Evolutionary conservation across 37 sponge, comb jelly and placozoan species (phyloP), one percentile per base, ranked within the genome.

Genomic region (Spongilla lacustris): DNA sequence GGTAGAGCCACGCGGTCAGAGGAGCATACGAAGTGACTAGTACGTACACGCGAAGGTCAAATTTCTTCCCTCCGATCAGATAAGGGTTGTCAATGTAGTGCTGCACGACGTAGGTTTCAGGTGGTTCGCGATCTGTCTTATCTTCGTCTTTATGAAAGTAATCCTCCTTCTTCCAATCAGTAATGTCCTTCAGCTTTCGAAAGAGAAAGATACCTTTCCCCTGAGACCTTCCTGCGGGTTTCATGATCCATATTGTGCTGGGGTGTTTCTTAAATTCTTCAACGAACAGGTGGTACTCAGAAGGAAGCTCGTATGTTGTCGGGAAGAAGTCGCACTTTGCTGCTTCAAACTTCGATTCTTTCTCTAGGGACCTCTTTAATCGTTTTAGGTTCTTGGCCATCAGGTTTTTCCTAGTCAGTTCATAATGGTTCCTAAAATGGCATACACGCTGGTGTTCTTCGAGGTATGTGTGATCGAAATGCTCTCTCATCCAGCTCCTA

Each of bases 371-470:
- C 70, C 94, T 95, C 58, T 92, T 87, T 11, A 96, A 79, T 50
- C 97, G 75, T 79, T 97, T 99, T 76, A 99, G 74, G 41, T 99
- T 99, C 71, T 87, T 95, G 0, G 97, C 99, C 99, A 99, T 97
- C 8, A 95, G 88, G 82, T 99, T 99, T 81, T 99, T 99, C 37
- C 95, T 73, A 27, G 96, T 95, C 37, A 99, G 77, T 78, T 99
- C 99, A 83, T 99, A 99, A 77, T 99, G 99, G 81, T 99, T 99
- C 36, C 99, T 81, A 66, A 99, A 99, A 80, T 99, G 99, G 75
- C 94, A 95, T 21, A 99, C 84, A 27, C 90, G 78, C 71, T 98
- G 96, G 84, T 97, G 97, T 77, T 99, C 99, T 37, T 99, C 99
- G 67, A 99, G 82, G 84, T 97, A 99, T 37, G 79, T 80, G 67